Evolutionary conservation across 92 coral and sea anemone genomes (phyloP), one percentile per base, ranked within the genome.

Genomic region (Siderastrea siderea): DNA sequence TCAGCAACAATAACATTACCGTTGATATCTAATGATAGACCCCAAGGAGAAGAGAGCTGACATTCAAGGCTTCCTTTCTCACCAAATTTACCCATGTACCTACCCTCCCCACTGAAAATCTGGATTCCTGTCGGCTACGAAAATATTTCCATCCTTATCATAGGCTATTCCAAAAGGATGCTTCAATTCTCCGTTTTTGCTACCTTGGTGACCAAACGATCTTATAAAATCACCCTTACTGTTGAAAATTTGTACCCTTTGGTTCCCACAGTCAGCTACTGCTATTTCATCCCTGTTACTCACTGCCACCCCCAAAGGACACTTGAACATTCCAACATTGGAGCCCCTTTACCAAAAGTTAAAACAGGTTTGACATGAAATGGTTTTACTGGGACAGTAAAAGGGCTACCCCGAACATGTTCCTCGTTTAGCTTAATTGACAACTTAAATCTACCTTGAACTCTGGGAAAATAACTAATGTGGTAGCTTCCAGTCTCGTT

Each of bases 261-360:
- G 80, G 70, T 84, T 84, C n/a, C 59, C 47, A 3, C 71, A 72
- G 72, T 84, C 87, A 3, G 67, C 79, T 19, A 84, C 70, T 19
- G 87, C 87, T 38, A 83, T 72, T 68, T 83, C 80, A 9, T 79
- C 71, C 49, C 8, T 60, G 68, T 47, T 49, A 38, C 72, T 72
- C 43, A 83, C 61, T 9, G 87, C 87, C 26, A 83, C 45, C 53
- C 87, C 87, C 17, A 60, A 58, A 2, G 87, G 87, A 16, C 80
- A 71, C 43, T 59, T 83, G 52, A 83, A 83, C 87, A n/a, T 59
- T 71, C 80, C 71, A 17, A 53, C 57, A 53, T 5, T 5, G 6
- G 57, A 53, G 10, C 10, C 57, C 38, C 38, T 26, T 26, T 26
- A 26, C 38, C 38, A 26, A 26, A 26, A 26, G 38, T 26, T 5